Evolutionary conservation across 2,888 invertebrate species (phyloP), one percentile per base, ranked within the genome.

Genomic region (Sabellastarte sp.): DNA sequence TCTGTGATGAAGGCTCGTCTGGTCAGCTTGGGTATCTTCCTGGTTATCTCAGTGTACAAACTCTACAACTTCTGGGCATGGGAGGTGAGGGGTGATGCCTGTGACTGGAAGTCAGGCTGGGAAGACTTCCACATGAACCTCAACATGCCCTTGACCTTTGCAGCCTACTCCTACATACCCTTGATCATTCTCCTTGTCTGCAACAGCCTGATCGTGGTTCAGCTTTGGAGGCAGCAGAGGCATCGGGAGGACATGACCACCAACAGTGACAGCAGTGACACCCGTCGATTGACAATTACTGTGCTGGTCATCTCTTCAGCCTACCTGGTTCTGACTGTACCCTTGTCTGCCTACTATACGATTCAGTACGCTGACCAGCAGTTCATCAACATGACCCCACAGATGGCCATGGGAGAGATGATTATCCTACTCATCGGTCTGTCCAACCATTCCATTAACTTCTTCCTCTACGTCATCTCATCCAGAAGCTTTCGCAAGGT

Each of bases 401-500:
- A 55, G 55, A 51, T 61, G 52, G 52, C 52, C 10, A 0, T 63
- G 20, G 59, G 24, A 26, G 59, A 65, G 51, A 50, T 51, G 50
- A 32, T 62, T 55, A 57, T 67, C 31, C 53, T 65, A n/a, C 33
- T 67, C 55, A n/a, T 67, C 5, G 62, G 52, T 26, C 58, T 65
- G 2, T 55, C 30, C 31, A 67, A 65, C 41, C 63, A 68, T 56
- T 24, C 51, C 30, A 58, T 64, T 33, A 68, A 64, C 63, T 68
- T 68, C 66, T 68, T 64, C 59, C 53, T 68, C 53, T 68, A 68
- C 58, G 64, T 66, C 30, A 10, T 62, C 32, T 55, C 66, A 26
- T 68, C 68, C 1, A 41, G n/a, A n/a, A 50, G 32, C 26, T 68
- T 68, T 57, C 59, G 68, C n/a, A n/a, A n/a, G n/a, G n/a, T n/a